Evolutionary conservation across 2,113 vertebrate genomes (phyloP).

Genomic region (Microcebus lehilahytsara): DNA sequence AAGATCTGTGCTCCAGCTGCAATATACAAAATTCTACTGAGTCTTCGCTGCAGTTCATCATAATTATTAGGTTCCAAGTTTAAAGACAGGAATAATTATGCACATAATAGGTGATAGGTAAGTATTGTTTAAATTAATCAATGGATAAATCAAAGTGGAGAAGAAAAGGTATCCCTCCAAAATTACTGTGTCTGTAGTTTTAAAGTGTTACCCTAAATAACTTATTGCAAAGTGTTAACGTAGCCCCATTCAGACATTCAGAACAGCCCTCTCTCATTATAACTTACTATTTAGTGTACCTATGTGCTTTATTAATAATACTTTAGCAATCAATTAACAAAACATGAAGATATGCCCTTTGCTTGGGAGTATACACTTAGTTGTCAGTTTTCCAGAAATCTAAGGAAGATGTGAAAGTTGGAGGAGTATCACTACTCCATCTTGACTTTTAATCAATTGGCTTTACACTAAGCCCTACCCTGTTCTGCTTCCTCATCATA

Average conservation of each 20-base stretch:
- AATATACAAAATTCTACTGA: background rate
- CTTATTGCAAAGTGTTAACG: background rate
- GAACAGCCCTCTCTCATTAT: background rate
- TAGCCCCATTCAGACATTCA: background rate
- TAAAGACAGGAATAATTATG: background rate
- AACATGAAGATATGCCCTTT: background rate
- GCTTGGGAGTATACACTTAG: background rate
- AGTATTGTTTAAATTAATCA: background rate
- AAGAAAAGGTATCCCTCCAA: background rate
- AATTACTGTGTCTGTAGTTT: background rate
- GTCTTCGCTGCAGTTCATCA: background rate
- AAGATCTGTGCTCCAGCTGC: background rate
- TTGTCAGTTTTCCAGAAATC: background rate
- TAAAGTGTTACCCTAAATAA: background rate
- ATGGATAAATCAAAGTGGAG: background rate
- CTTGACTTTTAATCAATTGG: background rate
- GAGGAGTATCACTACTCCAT: background rate
- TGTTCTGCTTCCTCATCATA: background rate
- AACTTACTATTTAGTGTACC: background rate
- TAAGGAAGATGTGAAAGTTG: background rate
- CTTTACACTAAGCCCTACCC: accelerated
- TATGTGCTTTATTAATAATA: background rate
- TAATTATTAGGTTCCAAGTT: background rate
- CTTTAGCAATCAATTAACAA: background rate
- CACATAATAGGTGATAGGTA: background rate